Conservation (phyloP, 2,797 vertebrate genomes). For the Yasuhikotakia modesta region DNA sequence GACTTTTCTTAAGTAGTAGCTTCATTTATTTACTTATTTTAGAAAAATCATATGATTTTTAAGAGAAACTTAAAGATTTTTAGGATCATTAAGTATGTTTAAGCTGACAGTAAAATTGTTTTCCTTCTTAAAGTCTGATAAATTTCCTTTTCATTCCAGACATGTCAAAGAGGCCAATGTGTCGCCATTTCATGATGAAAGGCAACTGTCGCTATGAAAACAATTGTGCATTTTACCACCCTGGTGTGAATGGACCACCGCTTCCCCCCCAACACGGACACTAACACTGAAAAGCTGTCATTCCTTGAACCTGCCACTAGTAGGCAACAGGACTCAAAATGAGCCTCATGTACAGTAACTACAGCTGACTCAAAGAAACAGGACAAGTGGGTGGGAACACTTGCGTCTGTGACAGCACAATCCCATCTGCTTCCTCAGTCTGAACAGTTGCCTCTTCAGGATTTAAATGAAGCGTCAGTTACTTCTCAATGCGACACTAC, state of each 20-base stretch:
- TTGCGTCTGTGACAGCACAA: slow-evolving; percentile 25
- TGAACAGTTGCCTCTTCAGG: slow-evolving; percentile 32
- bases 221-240: slow-evolving; percentile 95
- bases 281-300: slow-evolving; percentile 44
- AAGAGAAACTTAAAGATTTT: too few species aligned
- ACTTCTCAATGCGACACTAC: not conserved
- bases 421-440: slow-evolving; percentile 7
- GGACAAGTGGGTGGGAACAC: not conserved
- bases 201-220: slow-evolving; percentile 93
- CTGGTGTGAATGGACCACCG: slow-evolving; percentile 89
- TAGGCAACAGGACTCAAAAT: slow-evolving; percentile 47
- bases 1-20: too few species aligned
- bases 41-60: too few species aligned
- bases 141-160: slow-evolving; percentile 69
- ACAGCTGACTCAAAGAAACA: not conserved
- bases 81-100: not conserved
- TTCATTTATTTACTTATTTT: too few species aligned
- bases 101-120: too few species aligned
- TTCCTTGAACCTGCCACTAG: slow-evolving; percentile 39
- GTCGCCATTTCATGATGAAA: slow-evolving; percentile 95
- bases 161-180: slow-evolving; percentile 89
- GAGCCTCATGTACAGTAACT: slow-evolving; percentile 9
- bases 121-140: not conserved
- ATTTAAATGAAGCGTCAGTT: not conserved
- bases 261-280: slow-evolving; percentile 78